A percentile compares a stretch with the other conserved stretches of the same genome.
Evolutionary conservation across 2,113 vertebrate species (phyloP).

Genomic region (Rousettus leschenaultii): DNA sequence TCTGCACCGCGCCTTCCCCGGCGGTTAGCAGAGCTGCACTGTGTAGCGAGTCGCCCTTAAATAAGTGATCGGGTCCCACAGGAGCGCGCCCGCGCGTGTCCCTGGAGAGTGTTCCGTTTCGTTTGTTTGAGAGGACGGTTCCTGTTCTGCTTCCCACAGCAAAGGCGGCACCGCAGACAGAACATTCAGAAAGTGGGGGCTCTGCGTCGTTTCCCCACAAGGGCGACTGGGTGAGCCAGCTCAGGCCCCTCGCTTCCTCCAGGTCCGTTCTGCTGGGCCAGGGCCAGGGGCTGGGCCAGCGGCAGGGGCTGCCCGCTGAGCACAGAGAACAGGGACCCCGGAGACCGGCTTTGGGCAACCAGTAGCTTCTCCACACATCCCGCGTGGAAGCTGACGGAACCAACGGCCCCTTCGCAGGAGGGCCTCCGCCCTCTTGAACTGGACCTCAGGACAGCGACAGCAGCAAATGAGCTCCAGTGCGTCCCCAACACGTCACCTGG

Average conservation of each 20-base stretch:
- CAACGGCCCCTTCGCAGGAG: not conserved
- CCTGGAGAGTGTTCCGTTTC: not conserved
- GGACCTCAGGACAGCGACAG: not conserved
- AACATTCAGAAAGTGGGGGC: not conserved
- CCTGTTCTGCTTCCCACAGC: not conserved
- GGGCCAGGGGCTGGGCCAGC: not conserved
- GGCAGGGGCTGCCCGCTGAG: not conserved
- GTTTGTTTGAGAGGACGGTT: constrained; percentile 28
- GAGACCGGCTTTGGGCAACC: not conserved
- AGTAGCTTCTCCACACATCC: rapidly evolving
- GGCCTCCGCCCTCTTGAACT: not conserved
- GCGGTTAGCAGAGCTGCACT: not conserved
- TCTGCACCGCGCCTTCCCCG: not conserved
- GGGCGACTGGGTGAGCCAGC: not conserved
- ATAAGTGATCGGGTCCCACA: not conserved
- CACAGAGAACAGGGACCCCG: not conserved
- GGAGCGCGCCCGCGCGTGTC: not conserved
- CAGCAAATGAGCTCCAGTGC: not conserved
- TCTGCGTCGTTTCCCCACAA: not conserved
- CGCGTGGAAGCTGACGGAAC: not conserved
- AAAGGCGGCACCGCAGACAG: not conserved
- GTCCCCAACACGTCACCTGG: not conserved
- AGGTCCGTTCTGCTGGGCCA: not conserved
- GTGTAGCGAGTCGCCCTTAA: not conserved
- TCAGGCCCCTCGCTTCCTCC: not conserved